Percentiles rank a stretch among this genome's conserved stretches.
These are phyloP conservation scores for Oreocharis arfaki DNA, from an alignment of 2,113 vertebrate species.

Conservation along the genomic window DNA sequence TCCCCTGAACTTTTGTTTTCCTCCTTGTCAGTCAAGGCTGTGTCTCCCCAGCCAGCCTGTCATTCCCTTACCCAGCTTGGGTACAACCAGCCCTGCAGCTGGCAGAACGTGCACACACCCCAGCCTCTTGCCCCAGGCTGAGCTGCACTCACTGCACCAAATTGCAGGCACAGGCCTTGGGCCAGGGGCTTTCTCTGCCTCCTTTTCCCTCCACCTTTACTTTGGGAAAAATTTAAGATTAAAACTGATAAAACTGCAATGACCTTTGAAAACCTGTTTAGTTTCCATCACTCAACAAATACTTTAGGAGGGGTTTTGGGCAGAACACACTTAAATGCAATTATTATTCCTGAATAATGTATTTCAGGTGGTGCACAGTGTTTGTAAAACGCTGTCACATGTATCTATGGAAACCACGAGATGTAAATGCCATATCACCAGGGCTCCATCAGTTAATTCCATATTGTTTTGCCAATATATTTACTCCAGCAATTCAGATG, in stretches of 20 bases:
- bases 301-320: background rate
- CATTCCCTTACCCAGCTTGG: background rate
- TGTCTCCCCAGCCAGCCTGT: rapidly evolving
- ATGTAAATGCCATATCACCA: background rate
- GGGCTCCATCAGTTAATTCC: background rate
- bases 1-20: background rate
- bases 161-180: background rate
- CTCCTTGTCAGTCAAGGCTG: background rate
- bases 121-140: background rate
- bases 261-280: background rate
- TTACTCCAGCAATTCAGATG: background rate
- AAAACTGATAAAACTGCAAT: background rate
- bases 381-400: background rate
- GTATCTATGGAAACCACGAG: background rate
- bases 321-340: background rate
- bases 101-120: rapidly evolving
- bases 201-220: background rate
- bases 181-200: background rate
- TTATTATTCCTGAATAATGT: background rate
- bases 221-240: background rate
- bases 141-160: background rate
- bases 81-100: background rate
- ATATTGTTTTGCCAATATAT: background rate
- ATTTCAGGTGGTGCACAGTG: background rate
- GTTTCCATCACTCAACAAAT: background rate